phyloP scores from a whole-genome alignment of 1,140 invertebrate species.

The Drosophila ercepeae region DNA sequence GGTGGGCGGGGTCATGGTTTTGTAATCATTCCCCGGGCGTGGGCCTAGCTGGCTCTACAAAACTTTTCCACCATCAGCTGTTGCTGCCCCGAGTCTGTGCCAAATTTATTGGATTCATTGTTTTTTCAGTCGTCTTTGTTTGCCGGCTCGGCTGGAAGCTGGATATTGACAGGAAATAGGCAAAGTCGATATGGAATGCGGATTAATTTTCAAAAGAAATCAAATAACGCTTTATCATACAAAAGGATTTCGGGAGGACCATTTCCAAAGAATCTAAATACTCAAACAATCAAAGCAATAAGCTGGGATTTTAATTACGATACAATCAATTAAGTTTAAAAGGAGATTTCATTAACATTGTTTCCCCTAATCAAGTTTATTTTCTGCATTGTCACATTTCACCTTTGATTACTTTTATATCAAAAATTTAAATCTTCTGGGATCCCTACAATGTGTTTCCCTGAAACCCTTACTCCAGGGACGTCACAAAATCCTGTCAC shows the following conservation, averaged over 20 bases:
- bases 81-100: conserved; percentile 22
- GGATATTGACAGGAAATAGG: conserved; percentile 33
- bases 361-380: too few relatives aligned
- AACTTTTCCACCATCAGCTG: conserved; percentile 61
- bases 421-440: background rate
- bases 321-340: too few relatives aligned
- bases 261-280: background rate
- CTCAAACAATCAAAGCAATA: background rate
- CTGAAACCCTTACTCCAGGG: conserved; percentile 10
- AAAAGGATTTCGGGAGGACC: background rate
- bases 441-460: conserved; percentile 16
- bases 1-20: conserved; percentile 30
- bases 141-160: conserved; percentile 10
- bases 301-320: background rate
- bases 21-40: conserved; percentile 54
- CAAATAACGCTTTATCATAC: background rate
- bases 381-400: background rate
- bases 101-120: conserved; percentile 68
- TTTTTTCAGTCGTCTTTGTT: conserved; percentile 12
- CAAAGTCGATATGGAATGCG: conserved; percentile 19
- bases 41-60: conserved; percentile 32
- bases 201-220: conserved; percentile 25
- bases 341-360: background rate
- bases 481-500: conserved; percentile 8
- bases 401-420: background rate